Conservation (phyloP, 2,888 invertebrate genomes). For the Meteorus cinctellus region DNA sequence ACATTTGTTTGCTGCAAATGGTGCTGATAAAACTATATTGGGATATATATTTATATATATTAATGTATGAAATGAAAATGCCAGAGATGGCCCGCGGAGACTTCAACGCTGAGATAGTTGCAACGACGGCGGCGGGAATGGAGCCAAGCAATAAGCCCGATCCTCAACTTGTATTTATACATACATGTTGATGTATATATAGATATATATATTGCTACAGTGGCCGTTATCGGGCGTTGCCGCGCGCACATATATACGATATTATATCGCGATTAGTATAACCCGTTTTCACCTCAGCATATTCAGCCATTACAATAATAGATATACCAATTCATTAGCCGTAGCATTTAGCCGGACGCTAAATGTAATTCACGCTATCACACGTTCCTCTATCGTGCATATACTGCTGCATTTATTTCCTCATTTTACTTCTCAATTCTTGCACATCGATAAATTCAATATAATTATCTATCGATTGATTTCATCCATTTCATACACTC, state of each 20-base stretch:
- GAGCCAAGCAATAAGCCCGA: slow-evolving; percentile 26
- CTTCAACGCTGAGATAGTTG: slow-evolving; percentile 36
- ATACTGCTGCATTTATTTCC: background rate
- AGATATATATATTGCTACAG: background rate
- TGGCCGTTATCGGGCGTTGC: slow-evolving; percentile 34
- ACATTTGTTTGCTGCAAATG: slow-evolving; percentile 22
- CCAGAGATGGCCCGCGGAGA: slow-evolving; percentile 40
- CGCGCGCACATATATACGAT: slow-evolving; percentile 43
- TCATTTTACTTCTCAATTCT: background rate
- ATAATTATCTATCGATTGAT: background rate
- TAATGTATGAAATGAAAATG: slow-evolving; percentile 29
- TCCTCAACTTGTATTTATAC: slow-evolving; percentile 11
- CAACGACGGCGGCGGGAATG: slow-evolving; percentile 1
- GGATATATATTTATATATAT: slow-evolving; percentile 6
- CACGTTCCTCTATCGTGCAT: slow-evolving; percentile 43
- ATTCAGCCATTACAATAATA: slow-evolving; percentile 48
- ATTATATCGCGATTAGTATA: slow-evolving; percentile 52
- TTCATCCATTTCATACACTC: background rate
- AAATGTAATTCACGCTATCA: slow-evolving; percentile 52
- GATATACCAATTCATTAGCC: slow-evolving; percentile 52
- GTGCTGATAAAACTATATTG: slow-evolving; percentile 16
- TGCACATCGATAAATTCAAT: background rate
- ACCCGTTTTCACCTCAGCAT: slow-evolving; percentile 49
- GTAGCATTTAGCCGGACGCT: slow-evolving; percentile 45
- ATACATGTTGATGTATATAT: background rate